Base-by-base conservation (phyloP, 2,888 invertebrate species). In the Eupeodes latifasciatus region DNA sequence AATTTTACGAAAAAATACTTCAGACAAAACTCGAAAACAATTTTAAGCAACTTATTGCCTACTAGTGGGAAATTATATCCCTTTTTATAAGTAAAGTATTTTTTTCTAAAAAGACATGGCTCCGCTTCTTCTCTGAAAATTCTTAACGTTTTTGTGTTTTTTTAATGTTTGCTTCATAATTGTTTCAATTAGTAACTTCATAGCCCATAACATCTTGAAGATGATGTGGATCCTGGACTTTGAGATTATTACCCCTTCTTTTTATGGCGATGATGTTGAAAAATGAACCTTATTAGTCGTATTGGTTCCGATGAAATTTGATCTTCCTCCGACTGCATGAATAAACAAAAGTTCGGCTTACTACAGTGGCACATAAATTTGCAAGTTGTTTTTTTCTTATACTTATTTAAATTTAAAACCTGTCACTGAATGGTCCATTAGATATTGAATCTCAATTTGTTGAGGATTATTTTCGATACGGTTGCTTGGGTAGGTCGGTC, bases 371-470 rank as follows among this genome's bases (percentile, higher is more conserved):
- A n/a, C 19, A 44, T 76, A 77, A 84, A 81, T 88, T 88, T 77
- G 85, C 88, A 77, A 85, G 11, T 59, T 34, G 12, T 34, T 57
- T 27, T 27, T 59, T 51, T 16, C 6, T 51, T 2, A 2, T 5
- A 36, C 10, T 44, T 59, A 10, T 55, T 62, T 66, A 14, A 36
- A 19, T 72, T 57, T 47, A 59, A 72, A 40, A 62, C 87, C 81
- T 88, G 88, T 85, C 85, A 85, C 51, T 74, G 74, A 85, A 44
- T 74, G 74, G 88, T 67, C 85, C 85, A 87, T 80, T 87, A 77
- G 84, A 80, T 71, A 62, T 80, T 77, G 76, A 87, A 75, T 71
- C 51, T 53, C 81, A 77, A 81, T 84, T 84, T 81, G 80, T 80
- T 74, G 64, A 11, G 47, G 72, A 72, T 72, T 59, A 72, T 72